phyloP scores from a whole-genome alignment of 2,888 invertebrate species.

The Acronicta psi region DNA sequence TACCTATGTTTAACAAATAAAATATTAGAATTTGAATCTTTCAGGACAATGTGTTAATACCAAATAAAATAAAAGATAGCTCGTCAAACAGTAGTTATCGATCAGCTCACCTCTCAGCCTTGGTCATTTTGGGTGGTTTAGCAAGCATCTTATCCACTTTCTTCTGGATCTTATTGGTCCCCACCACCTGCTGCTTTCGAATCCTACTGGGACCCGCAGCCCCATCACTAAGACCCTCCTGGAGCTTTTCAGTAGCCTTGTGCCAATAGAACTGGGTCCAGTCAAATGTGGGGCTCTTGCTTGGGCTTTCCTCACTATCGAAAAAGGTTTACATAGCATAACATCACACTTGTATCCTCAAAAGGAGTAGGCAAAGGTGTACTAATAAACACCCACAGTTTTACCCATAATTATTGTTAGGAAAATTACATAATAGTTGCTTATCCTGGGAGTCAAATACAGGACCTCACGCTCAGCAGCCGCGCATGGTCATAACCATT shows the following conservation, averaged over 20 bases:
- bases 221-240: background rate
- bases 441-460: too few relatives aligned
- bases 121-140: conserved; percentile 65
- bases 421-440: too few relatives aligned
- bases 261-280: conserved; percentile 44
- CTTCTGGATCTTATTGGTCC: conserved; percentile 56
- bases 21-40: too few relatives aligned
- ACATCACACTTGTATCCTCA: too few relatives aligned
- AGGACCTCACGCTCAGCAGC: too few relatives aligned
- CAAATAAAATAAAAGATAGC: too few relatives aligned
- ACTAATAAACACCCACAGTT: too few relatives aligned
- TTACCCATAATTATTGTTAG: too few relatives aligned
- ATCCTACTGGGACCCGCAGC: conserved; percentile 22
- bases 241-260: conserved; percentile 18
- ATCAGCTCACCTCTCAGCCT: conserved; percentile 58
- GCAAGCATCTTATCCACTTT: conserved; percentile 62
- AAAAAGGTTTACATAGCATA: background rate
- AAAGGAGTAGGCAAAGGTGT: too few relatives aligned
- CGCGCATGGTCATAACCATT: too few relatives aligned
- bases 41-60: too few relatives aligned
- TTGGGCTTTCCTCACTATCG: conserved; percentile 1
- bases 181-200: conserved; percentile 14
- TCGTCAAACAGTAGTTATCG: background rate
- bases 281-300: conserved; percentile 23
- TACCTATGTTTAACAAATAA: too few relatives aligned